Conservation (phyloP, 2,113 vertebrate species). For the Protomyctophum bolini region DNA sequence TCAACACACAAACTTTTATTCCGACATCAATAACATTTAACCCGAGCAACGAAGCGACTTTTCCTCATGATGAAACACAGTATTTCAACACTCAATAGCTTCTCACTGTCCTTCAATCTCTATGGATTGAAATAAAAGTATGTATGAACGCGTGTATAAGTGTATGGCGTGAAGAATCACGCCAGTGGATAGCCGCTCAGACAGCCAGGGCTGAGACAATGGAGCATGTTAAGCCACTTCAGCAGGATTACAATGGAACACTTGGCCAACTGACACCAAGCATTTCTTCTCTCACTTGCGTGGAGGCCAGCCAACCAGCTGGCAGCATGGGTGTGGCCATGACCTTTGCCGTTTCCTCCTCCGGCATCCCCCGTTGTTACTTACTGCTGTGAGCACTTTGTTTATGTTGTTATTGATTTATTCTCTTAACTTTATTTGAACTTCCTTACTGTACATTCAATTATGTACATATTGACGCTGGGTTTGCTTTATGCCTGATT, state of each 20-base stretch:
- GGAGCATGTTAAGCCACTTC: constrained; percentile 50
- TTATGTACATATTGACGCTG: too few relatives aligned
- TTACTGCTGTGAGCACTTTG: not conserved
- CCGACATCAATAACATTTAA: too few relatives aligned
- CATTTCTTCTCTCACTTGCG: constrained; percentile 29
- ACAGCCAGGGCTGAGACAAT: constrained; percentile 59
- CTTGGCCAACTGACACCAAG: constrained; percentile 46
- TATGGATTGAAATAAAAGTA: too few relatives aligned
- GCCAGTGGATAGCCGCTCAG: constrained; percentile 61
- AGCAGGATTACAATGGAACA: constrained; percentile 56
- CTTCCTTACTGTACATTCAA: too few relatives aligned
- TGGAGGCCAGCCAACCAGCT: constrained; percentile 28
- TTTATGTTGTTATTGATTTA: too few relatives aligned
- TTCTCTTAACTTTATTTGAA: too few relatives aligned
- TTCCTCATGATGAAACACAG: too few relatives aligned
- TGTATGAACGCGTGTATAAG: constrained; percentile 8
- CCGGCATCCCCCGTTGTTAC: constrained; percentile 1
- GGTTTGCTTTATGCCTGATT: too few relatives aligned
- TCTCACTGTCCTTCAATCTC: too few relatives aligned
- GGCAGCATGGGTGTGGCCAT: constrained; percentile 20
- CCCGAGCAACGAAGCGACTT: too few relatives aligned
- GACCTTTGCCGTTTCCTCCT: constrained; percentile 46
- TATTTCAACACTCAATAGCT: too few relatives aligned
- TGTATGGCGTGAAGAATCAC: constrained; percentile 28
- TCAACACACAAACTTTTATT: too few relatives aligned